Percentiles rank a stretch among this genome's conserved stretches.
phyloP scores from a whole-genome alignment of 2,888 invertebrate species.

The Anticlea derivata region DNA sequence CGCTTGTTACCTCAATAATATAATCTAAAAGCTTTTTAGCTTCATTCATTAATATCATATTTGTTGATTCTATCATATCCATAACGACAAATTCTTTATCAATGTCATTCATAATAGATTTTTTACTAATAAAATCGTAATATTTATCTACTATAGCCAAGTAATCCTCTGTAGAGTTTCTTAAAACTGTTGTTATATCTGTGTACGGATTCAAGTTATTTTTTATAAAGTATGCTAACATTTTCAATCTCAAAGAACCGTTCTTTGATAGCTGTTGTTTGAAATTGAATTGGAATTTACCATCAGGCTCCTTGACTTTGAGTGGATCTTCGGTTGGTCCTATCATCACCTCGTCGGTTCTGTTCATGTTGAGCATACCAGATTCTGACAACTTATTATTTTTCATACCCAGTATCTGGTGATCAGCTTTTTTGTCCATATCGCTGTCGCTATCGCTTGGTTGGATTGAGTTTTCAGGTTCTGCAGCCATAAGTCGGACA shows the following conservation, averaged over 20 bases:
- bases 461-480: background rate
- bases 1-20: background rate
- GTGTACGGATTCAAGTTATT: constrained; percentile 1
- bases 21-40: constrained; percentile 8
- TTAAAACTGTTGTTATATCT: constrained; percentile 9
- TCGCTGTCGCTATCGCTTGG: background rate
- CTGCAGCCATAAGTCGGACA: background rate
- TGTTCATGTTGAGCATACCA: background rate
- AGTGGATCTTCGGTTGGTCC: background rate
- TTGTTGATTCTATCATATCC: constrained; percentile 24
- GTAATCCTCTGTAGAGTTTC: constrained; percentile 8
- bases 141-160: constrained; percentile 8
- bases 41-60: constrained; percentile 9
- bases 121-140: constrained; percentile 12
- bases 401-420: background rate
- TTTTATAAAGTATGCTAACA: constrained; percentile 16
- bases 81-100: constrained; percentile 18
- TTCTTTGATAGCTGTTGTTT: background rate
- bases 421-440: background rate
- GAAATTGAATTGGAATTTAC: background rate
- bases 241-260: constrained; percentile 15
- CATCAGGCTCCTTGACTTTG: background rate
- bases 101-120: constrained; percentile 1
- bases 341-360: background rate
- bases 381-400: background rate